A percentile compares a stretch with the other conserved stretches of the same genome.
Evolutionary conservation across 2,797 vertebrate species (phyloP).

Genomic region (Hemitrygon akajei): DNA sequence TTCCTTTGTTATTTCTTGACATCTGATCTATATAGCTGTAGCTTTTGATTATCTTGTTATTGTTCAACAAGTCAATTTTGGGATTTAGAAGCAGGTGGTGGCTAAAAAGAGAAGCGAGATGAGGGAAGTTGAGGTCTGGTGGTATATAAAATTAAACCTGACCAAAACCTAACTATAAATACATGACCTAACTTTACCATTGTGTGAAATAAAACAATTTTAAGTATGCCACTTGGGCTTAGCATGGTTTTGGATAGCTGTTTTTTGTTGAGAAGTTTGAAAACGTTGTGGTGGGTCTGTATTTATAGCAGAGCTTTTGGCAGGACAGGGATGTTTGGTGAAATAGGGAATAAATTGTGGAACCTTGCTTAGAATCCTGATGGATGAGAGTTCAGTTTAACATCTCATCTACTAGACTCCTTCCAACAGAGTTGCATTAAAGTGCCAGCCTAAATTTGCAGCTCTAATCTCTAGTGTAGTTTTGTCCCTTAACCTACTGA

Average conservation of each 20-base stretch:
- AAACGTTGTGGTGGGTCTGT: background rate
- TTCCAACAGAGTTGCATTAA: background rate
- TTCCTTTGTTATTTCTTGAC: background rate
- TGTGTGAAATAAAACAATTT: too few relatives aligned
- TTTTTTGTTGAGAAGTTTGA: too few relatives aligned
- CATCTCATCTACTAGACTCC: background rate
- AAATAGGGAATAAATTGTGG: background rate
- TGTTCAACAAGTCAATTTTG: too few relatives aligned
- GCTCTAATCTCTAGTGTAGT: background rate
- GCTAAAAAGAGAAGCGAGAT: background rate
- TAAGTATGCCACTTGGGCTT: too few relatives aligned
- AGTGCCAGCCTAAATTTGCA: background rate
- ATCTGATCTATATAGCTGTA: background rate
- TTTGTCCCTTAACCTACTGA: background rate
- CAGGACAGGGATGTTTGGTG: background rate
- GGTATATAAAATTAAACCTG: too few relatives aligned
- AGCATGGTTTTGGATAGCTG: too few relatives aligned
- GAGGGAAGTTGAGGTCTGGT: background rate
- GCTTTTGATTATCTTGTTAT: background rate
- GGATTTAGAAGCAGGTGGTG: background rate
- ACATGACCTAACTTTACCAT: too few relatives aligned
- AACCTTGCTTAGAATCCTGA: background rate
- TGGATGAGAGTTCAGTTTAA: background rate
- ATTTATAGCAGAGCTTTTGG: background rate
- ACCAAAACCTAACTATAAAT: too few relatives aligned